A percentile compares a stretch with the other conserved stretches of the same genome.
phyloP scores from a whole-genome alignment of 2,888 invertebrate species.

The Macrophya annulata region DNA sequence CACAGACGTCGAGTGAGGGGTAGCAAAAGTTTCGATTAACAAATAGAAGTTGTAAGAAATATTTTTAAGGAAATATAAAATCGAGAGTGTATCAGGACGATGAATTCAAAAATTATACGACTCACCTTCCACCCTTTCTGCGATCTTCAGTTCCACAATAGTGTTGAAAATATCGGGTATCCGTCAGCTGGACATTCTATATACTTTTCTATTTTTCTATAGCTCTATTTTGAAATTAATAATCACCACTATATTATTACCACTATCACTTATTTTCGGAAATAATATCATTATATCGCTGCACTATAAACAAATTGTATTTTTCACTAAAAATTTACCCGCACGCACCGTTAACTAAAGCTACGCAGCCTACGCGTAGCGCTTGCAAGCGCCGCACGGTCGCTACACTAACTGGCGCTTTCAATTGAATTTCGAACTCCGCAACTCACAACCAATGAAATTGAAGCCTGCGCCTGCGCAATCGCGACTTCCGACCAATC shows the following conservation, averaged over 20 bases:
- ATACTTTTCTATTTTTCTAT: conserved; percentile 42
- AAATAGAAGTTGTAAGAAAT: neutral
- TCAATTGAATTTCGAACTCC: conserved; percentile 75
- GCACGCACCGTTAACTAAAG: conserved; percentile 65
- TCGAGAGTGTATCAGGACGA: neutral
- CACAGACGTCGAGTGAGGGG: neutral
- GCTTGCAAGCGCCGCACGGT: conserved; percentile 73
- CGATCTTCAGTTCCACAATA: conserved; percentile 66
- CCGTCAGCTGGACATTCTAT: conserved; percentile 73
- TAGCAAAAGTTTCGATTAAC: neutral
- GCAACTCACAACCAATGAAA: conserved; percentile 58
- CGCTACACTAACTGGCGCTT: conserved; percentile 77
- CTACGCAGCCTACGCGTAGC: conserved; percentile 72
- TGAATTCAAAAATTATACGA: conserved; percentile 20
- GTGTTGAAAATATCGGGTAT: conserved; percentile 66
- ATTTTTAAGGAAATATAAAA: neutral
- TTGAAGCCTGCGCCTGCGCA: conserved; percentile 55
- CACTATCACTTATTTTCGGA: conserved; percentile 32
- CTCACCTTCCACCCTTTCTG: conserved; percentile 71
- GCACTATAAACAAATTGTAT: neutral
- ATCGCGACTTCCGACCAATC: conserved; percentile 64
- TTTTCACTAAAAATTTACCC: conserved; percentile 54
- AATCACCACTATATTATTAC: neutral
- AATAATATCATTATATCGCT: conserved; percentile 41
- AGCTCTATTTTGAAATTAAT: conserved; percentile 11